phyloP scores from a whole-genome alignment of 2,113 vertebrate genomes.

The Erpornis zantholeuca region DNA sequence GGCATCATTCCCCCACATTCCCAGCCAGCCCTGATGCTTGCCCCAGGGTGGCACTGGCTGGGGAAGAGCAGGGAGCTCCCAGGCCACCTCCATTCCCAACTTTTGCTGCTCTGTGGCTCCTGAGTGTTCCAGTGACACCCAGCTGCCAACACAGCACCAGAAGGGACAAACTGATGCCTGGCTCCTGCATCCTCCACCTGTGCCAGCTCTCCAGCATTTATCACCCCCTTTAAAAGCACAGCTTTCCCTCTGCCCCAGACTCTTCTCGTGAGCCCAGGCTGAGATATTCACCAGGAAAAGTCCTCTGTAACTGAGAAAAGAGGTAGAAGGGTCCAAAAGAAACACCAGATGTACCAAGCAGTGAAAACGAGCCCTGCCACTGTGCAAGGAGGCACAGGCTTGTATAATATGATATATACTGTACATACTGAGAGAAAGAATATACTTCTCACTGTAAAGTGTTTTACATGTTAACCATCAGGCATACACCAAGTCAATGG shows the following conservation, averaged over 20 bases:
- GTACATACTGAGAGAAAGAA: not conserved
- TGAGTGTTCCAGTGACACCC: accelerated
- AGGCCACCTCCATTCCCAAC: not conserved
- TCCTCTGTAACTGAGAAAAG: not conserved
- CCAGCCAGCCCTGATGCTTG: not conserved
- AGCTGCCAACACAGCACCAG: not conserved
- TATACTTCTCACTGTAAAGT: slow-evolving; percentile 19
- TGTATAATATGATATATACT: slow-evolving; percentile 19
- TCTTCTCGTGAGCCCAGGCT: not conserved
- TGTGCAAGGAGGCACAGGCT: slow-evolving; percentile 8
- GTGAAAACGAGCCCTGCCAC: slow-evolving; percentile 24
- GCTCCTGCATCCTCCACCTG: not conserved
- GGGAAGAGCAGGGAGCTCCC: not conserved
- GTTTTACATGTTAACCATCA: slow-evolving; percentile 72
- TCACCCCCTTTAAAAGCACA: not conserved
- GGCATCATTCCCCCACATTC: not conserved
- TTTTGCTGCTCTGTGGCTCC: not conserved
- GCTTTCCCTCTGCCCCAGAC: not conserved
- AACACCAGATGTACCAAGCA: not conserved
- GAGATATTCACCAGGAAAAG: not conserved
- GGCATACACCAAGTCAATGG: slow-evolving; percentile 64
- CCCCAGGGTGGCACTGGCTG: not conserved
- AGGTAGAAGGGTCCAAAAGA: not conserved
- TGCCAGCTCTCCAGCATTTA: not conserved
- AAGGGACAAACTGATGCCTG: not conserved